Percentiles rank a stretch among this genome's conserved stretches.
phyloP scores from a whole-genome alignment of 2,888 invertebrate species.

The Sisyra nigra region DNA sequence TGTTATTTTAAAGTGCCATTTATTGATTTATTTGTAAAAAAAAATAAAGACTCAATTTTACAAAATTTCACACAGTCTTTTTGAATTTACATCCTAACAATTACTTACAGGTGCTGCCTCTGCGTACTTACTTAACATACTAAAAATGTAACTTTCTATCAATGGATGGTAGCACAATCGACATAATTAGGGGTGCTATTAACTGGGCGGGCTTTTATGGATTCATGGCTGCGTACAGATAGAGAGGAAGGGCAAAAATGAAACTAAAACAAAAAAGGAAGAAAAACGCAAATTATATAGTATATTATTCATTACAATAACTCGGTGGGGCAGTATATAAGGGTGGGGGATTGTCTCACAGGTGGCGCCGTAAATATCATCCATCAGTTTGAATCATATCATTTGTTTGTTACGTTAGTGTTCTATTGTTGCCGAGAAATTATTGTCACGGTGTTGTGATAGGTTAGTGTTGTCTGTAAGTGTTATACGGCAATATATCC shows the following conservation, averaged over 20 bases:
- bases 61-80: too few relatives aligned
- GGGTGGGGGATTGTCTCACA: slow-evolving; percentile 24
- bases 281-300: slow-evolving; percentile 25
- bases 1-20: too few relatives aligned
- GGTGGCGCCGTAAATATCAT: slow-evolving; percentile 25
- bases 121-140: slow-evolving; percentile 11
- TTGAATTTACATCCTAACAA: too few relatives aligned
- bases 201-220: slow-evolving; percentile 29
- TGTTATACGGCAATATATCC: not conserved
- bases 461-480: slow-evolving; percentile 6
- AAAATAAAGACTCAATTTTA: too few relatives aligned
- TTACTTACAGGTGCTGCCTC: slow-evolving; percentile 10
- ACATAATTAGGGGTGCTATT: slow-evolving; percentile 29
- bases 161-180: slow-evolving; percentile 7
- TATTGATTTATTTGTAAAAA: too few relatives aligned
- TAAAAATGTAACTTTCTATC: not conserved
- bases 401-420: slow-evolving; percentile 21
- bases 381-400: slow-evolving; percentile 33
- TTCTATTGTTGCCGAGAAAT: slow-evolving; percentile 12
- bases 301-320: slow-evolving; percentile 14
- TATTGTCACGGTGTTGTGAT: slow-evolving; percentile 13
- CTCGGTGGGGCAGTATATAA: slow-evolving; percentile 17
- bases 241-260: slow-evolving; percentile 24
- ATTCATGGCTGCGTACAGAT: slow-evolving; percentile 29
- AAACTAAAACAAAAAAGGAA: slow-evolving; percentile 26